phyloP scores from a whole-genome alignment of 2,797 vertebrate genomes.

The Nyctibius grandis region DNA sequence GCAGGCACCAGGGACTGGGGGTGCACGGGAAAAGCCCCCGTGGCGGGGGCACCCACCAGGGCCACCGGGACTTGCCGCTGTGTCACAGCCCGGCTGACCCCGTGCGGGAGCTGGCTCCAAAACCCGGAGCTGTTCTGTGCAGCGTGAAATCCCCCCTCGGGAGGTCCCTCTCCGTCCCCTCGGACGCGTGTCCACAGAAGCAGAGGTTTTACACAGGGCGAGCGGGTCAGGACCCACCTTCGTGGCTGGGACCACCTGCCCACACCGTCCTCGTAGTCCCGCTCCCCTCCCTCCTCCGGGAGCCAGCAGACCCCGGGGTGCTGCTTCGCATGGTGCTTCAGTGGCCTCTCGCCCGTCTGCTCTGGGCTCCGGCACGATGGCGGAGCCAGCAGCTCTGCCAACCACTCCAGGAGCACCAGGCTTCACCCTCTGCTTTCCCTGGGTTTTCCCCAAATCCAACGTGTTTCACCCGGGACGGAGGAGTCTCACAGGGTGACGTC shows the following conservation, averaged over 20 bases:
- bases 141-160: accelerated
- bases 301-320: accelerated
- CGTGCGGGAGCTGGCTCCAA: accelerated
- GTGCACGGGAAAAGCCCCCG: not conserved
- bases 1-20: accelerated
- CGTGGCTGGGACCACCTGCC: not conserved
- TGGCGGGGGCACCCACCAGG: not conserved
- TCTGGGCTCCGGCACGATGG: accelerated
- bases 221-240: not conserved
- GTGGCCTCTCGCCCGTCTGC: not conserved
- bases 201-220: accelerated
- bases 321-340: not conserved
- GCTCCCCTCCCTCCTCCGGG: not conserved
- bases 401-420: not conserved
- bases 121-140: not conserved
- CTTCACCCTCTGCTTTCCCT: not conserved
- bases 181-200: accelerated
- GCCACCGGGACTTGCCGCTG: accelerated
- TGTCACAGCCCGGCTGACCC: not conserved
- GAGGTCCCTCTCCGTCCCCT: not conserved
- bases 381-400: not conserved
- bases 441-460: not conserved
- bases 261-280: accelerated
- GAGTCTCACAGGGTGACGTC: not conserved
- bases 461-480: not conserved